Evolutionary conservation across 2,888 invertebrate genomes (phyloP), one percentile per base, ranked within the genome.

Genomic region (Polia nebulosa): DNA sequence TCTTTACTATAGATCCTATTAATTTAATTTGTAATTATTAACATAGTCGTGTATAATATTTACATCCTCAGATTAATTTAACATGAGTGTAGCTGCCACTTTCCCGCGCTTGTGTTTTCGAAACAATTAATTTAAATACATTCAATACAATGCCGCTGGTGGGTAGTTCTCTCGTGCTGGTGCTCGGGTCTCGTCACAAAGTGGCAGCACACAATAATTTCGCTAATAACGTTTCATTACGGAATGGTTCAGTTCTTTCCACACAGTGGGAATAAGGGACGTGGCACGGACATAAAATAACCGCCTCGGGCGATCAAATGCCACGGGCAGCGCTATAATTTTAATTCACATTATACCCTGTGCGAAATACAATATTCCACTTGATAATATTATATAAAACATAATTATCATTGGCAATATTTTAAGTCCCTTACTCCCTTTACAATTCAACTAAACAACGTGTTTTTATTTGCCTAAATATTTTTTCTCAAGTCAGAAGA

Each of bases 331-430:
- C 85, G 87, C 87, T 87, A 88, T 87, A 90, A 74, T 62, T 89
- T 89, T 90, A 84, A 91, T 90, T 93, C 93, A 93, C 90, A 92
- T 91, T 92, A 92, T 94, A 95, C 95, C 95, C 95, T 95, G 95
- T 95, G 95, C 94, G 87, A 92, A 91, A 89, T 92, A 91, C 91
- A 78, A 84, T 83, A 91, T 90, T 90, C 90, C 93, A 90, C 86
- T 92, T 91, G 93, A 91, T 91, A 92, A 92, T 91, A 92, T 91
- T 84, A 88, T 90, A 88, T 87, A 91, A 90, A 93, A 93, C 89
- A 90, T 91, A 88, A 86, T 88, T 86, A 93, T 91, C 91, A 93
- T 92, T 92, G 93, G 90, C 90, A 91, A 91, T 91, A 91, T 89
- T 87, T 82, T 86, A 90, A 91, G 93, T 94, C 94, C 94, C 95